phyloP scores from a whole-genome alignment of 2,888 invertebrate genomes.

The Zaprionus bogoriensis region DNA sequence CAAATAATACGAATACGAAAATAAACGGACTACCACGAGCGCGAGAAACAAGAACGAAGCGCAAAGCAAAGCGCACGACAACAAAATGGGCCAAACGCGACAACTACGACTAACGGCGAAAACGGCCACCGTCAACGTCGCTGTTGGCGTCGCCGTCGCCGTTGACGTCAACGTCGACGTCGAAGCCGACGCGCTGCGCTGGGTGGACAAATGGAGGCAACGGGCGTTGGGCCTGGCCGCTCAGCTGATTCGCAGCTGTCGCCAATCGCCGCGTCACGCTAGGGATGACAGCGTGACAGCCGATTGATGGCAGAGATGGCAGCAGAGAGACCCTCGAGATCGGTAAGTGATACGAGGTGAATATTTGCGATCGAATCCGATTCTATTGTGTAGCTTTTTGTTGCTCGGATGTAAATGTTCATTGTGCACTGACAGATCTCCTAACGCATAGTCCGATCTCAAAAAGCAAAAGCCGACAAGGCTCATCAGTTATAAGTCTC shows the following conservation, averaged over 20 bases:
- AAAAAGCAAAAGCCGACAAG: no score
- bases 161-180: slow-evolving; percentile 12
- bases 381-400: no score
- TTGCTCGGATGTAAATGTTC: no score
- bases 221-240: slow-evolving; percentile 37
- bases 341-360: no score
- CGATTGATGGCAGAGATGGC: slow-evolving; percentile 1
- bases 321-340: no score
- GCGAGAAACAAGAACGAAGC: slow-evolving; percentile 37
- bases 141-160: slow-evolving; percentile 9
- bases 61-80: slow-evolving; percentile 53
- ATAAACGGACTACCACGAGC: slow-evolving; percentile 56
- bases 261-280: slow-evolving; percentile 15
- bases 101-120: slow-evolving; percentile 28
- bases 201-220: slow-evolving; percentile 38
- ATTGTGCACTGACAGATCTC: not conserved
- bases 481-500: no score
- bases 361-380: no score
- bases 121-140: slow-evolving; percentile 3
- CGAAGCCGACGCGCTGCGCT: slow-evolving; percentile 14
- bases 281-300: slow-evolving; percentile 40
- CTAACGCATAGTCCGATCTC: not conserved
- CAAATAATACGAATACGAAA: slow-evolving; percentile 51
- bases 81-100: slow-evolving; percentile 61
- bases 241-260: slow-evolving; percentile 39